These are phyloP conservation scores for Alaudala cheleensis DNA, from an alignment of 2,113 vertebrate genomes.

Conservation along the genomic window DNA sequence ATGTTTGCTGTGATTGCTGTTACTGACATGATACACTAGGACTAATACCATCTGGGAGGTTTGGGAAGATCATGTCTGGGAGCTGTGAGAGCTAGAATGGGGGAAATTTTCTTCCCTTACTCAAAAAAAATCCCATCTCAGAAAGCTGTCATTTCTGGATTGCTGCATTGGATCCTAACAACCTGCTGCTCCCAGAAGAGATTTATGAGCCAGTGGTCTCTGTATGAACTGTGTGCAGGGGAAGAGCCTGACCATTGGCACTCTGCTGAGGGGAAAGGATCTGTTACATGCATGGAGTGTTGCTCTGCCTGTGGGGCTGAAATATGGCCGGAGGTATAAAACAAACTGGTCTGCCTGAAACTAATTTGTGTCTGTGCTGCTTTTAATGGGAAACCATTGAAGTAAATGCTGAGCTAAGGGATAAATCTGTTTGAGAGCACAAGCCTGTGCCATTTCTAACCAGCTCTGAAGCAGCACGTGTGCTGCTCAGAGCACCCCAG, in stretches of 20 bases:
- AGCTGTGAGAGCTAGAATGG: neutral
- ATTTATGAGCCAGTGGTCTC: neutral
- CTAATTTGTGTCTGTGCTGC: neutral
- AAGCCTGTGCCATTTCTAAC: neutral
- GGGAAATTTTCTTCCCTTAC: neutral
- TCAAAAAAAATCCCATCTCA: neutral
- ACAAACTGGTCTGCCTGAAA: neutral
- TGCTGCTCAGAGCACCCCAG: neutral
- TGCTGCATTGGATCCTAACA: neutral
- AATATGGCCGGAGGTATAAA: neutral
- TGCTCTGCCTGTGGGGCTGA: neutral
- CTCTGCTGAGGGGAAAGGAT: neutral
- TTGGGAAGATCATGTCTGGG: neutral
- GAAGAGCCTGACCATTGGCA: neutral
- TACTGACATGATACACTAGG: neutral
- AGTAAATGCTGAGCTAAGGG: neutral
- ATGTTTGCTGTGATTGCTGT: neutral
- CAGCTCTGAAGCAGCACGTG: fast-evolving
- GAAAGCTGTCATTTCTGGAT: neutral
- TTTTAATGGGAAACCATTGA: constrained; percentile 19
- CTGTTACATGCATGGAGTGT: neutral
- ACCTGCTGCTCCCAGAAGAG: neutral
- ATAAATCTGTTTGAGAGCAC: neutral
- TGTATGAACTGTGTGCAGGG: neutral
- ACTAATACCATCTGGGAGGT: neutral